Percentiles rank a stretch among this genome's conserved stretches.
Conservation (phyloP, 1,140 invertebrate species). For the Agrypnia vestita region DNA sequence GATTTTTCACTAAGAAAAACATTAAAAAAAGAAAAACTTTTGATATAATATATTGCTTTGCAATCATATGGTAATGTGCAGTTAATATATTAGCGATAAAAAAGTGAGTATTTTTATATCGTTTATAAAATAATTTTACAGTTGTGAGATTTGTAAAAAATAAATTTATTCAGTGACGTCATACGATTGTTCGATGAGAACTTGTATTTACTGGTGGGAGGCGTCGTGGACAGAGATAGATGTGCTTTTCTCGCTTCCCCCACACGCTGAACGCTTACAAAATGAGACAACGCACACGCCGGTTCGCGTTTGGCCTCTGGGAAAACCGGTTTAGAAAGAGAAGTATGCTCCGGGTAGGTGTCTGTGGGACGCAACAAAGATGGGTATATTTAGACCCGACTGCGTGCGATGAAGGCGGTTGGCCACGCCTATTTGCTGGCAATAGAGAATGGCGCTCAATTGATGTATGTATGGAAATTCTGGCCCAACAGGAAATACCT, state of each 20-base stretch:
- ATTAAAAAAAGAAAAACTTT: no score
- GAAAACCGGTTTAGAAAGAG: neutral
- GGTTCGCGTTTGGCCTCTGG: neutral
- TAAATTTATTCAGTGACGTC: neutral
- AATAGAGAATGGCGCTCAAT: constrained; percentile 15
- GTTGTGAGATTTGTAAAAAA: no score
- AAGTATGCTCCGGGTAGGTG: neutral
- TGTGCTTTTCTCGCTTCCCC: neutral
- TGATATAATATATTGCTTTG: no score
- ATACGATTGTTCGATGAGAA: constrained; percentile 10
- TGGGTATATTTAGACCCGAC: neutral
- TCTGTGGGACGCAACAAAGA: neutral
- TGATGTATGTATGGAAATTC: neutral
- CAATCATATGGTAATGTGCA: no score
- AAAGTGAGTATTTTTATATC: no score
- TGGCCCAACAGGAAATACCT: no score
- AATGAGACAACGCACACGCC: neutral
- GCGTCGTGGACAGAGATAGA: neutral
- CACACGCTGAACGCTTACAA: neutral
- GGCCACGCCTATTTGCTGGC: neutral
- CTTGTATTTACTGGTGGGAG: constrained; percentile 7
- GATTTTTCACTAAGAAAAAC: no score
- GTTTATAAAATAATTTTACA: no score
- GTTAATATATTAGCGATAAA: no score
- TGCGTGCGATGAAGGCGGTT: neutral